Conservation (phyloP, 2,113 vertebrate species). For the Vidua macroura region DNA sequence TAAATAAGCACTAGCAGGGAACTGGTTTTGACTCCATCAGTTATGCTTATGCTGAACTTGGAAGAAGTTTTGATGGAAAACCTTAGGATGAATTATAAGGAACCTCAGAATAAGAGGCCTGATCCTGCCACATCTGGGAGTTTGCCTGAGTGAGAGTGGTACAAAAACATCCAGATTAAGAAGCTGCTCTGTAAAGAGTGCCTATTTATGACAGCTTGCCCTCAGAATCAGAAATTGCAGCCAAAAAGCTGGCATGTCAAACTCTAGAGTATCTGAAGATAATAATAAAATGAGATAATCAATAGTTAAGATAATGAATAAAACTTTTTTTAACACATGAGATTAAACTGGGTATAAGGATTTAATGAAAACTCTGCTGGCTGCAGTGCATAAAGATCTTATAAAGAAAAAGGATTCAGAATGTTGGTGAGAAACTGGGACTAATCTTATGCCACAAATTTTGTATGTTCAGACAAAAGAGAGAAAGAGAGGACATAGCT, state of each 20-base stretch:
- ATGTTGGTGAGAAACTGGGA: not conserved
- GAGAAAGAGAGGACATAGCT: not conserved
- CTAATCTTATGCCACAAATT: not conserved
- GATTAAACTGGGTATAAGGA: not conserved
- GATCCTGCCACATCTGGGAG: not conserved
- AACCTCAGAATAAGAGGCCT: not conserved
- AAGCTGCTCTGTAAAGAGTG: not conserved
- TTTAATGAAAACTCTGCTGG: not conserved
- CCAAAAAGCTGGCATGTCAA: not conserved
- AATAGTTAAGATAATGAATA: not conserved
- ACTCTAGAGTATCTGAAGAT: not conserved
- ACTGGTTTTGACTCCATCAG: not conserved
- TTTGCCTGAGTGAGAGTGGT: not conserved
- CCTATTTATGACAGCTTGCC: not conserved
- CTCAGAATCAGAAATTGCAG: not conserved
- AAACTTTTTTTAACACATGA: not conserved
- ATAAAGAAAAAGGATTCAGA: not conserved
- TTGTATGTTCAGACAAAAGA: not conserved
- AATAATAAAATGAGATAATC: not conserved
- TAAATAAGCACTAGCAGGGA: not conserved
- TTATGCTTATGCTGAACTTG: not conserved
- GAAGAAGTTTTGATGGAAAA: not conserved
- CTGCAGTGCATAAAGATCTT: not conserved
- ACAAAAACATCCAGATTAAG: not conserved
- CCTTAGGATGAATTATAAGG: not conserved